Percentiles rank a stretch among this genome's conserved stretches.
Conservation (phyloP, 2,888 invertebrate species). For the Netelia fuscicornis region DNA sequence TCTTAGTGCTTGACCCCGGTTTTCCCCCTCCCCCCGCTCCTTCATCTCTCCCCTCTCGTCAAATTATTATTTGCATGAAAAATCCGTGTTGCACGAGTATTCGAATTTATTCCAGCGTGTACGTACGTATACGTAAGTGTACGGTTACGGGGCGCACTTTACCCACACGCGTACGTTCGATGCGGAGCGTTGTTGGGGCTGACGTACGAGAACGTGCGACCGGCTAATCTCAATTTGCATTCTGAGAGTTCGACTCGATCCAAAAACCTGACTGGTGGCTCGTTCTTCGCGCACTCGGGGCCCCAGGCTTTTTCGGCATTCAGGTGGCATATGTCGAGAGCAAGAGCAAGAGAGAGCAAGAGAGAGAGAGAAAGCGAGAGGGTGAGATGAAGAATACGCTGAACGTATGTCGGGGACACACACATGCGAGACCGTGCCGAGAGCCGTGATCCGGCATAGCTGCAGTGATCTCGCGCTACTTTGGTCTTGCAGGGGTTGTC, state of each 20-base stretch:
- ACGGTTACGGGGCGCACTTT: conserved; percentile 67
- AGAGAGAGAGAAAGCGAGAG: conserved; percentile 1
- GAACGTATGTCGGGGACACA: conserved; percentile 71
- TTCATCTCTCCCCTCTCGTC: conserved; percentile 14
- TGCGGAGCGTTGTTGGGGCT: conserved; percentile 58
- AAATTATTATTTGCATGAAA: conserved; percentile 59
- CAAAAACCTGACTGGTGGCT: conserved; percentile 77
- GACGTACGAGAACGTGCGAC: conserved; percentile 47
- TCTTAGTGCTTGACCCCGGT: conserved; percentile 10
- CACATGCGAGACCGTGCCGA: conserved; percentile 59
- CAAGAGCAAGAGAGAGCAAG: conserved; percentile 30
- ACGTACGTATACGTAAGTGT: conserved; percentile 75
- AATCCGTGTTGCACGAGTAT: conserved; percentile 63
- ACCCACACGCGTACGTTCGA: conserved; percentile 68
- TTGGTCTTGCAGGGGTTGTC: conserved; percentile 76
- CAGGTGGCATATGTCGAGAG: conserved; percentile 82
- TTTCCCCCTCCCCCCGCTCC: neutral
- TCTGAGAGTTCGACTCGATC: conserved; percentile 78
- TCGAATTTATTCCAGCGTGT: conserved; percentile 69
- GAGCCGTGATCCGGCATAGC: conserved; percentile 78
- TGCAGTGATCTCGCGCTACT: conserved; percentile 75
- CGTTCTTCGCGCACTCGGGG: conserved; percentile 67
- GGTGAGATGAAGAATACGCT: conserved; percentile 48
- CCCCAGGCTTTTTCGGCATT: conserved; percentile 81
- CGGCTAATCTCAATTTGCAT: conserved; percentile 81